Base-by-base conservation (phyloP, 1,140 invertebrate genomes). In the Venustaconcha ellipsiformis region DNA sequence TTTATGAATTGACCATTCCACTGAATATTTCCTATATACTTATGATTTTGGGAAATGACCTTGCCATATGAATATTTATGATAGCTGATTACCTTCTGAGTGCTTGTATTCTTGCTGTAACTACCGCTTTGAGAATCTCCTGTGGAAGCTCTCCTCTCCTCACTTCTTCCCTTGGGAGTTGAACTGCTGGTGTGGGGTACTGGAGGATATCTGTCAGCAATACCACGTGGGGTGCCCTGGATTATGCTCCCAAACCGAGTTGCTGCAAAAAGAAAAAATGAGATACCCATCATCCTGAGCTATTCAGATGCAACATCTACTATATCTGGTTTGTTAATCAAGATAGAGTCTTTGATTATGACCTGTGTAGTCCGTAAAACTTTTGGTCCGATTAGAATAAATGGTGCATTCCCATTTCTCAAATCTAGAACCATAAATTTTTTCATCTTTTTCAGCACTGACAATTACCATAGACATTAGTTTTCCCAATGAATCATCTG, bases 161-260 rank as follows among this genome's bases (percentile, higher is more conserved):
- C 78, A 26, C 67, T 76, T 20, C 70, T 63, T 18, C 23, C 56
- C 69, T 59, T 18, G 74, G 78, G 48, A 57, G 77, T 59, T 68
- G 70, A 57, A 70, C 55, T 59, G 59, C 65, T 58, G 62, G 75
- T 63, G 20, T 69, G 62, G 60, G 72, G 67, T 23, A 65, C 69
- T 48, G 58, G 59, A n/a, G 70, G 71, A 48, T 70, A 72, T 15
- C 70, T 64, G 57, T 72, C 66, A 48, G 70, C 70, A 17, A 78
- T 78, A 37, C 70, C 70, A 4, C 67, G 71, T 14, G 83, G 80
- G 20, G 86, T 84, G 18, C 86, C 86, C 71, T 86, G 86, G 30
- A 82, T 86, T 26, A 87, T 84, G 37, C 82, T 85, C 17, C 86
- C 83, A 70, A 60, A 77, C 57, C 75, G 77, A 23, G 76, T 69